These are phyloP conservation scores for Cassiopea andromeda DNA, from an alignment of 30 jellyfish, hydroid and myxozoan genomes.

Conservation along the genomic window DNA sequence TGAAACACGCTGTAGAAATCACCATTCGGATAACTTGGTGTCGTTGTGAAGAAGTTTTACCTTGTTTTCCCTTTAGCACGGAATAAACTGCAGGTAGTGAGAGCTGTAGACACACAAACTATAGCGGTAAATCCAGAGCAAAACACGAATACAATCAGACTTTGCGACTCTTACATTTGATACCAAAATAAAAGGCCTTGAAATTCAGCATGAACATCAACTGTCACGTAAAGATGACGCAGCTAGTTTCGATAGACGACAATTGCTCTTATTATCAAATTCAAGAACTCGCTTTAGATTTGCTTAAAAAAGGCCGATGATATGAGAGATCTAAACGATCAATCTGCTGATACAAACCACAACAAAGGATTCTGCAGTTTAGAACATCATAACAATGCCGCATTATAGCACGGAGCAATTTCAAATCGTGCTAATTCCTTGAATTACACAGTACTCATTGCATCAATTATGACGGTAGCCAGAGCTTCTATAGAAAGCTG, in stretches of 20 bases:
- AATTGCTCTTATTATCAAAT: not conserved
- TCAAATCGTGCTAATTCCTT: not conserved
- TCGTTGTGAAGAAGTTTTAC: not conserved
- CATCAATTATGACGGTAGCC: not conserved
- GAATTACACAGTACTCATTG: not conserved
- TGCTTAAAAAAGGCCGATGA: not conserved
- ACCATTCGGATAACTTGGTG: not conserved
- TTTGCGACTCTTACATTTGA: not conserved
- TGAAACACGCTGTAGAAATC: not conserved
- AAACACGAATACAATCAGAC: not conserved
- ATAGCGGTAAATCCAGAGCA: not conserved
- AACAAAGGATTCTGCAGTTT: conserved; percentile 4
- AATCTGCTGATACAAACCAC: not conserved
- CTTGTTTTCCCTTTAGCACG: not conserved
- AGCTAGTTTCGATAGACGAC: not conserved
- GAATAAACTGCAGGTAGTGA: not conserved
- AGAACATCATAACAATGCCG: not conserved
- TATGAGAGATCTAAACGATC: not conserved
- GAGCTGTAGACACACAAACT: not conserved
- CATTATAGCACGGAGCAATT: not conserved
- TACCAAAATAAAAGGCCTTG: not conserved
- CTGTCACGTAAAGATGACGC: not conserved
- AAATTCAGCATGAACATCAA: not conserved
- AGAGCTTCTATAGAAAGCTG: not conserved
- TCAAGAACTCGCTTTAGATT: not conserved